These are phyloP conservation scores for Lepus townsendii DNA, from an alignment of 2,797 vertebrate species.

Conservation along the genomic window DNA sequence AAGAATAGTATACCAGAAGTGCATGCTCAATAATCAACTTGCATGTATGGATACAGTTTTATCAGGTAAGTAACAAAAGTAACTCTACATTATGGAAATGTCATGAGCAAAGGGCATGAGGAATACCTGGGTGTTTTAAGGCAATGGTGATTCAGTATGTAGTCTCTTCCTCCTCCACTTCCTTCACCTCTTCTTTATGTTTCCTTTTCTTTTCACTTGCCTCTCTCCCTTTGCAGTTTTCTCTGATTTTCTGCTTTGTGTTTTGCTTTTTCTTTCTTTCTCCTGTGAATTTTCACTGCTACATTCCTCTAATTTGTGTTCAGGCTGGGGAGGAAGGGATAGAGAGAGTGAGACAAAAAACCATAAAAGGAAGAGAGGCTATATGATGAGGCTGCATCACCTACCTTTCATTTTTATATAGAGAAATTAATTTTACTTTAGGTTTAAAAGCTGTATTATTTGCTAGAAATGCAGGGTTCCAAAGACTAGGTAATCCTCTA, in stretches of 20 bases:
- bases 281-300: not conserved
- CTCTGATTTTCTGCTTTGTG: not conserved
- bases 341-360: not conserved
- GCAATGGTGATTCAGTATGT: not conserved
- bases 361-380: not conserved
- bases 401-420: not conserved
- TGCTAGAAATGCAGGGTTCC: not conserved
- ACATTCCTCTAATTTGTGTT: not conserved
- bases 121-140: not conserved
- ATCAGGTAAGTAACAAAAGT: not conserved
- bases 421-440: not conserved
- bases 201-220: not conserved
- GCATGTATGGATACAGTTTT: not conserved
- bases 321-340: not conserved
- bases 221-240: not conserved
- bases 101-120: not conserved
- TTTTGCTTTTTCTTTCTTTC: not conserved
- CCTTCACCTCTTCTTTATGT: not conserved
- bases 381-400: rapidly evolving
- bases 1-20: not conserved
- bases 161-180: not conserved
- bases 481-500: not conserved
- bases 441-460: not conserved
- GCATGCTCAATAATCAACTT: not conserved
- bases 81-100: constrained; percentile 1